Base-by-base conservation (phyloP, 2,888 invertebrate species). In the Meganola albula region DNA sequence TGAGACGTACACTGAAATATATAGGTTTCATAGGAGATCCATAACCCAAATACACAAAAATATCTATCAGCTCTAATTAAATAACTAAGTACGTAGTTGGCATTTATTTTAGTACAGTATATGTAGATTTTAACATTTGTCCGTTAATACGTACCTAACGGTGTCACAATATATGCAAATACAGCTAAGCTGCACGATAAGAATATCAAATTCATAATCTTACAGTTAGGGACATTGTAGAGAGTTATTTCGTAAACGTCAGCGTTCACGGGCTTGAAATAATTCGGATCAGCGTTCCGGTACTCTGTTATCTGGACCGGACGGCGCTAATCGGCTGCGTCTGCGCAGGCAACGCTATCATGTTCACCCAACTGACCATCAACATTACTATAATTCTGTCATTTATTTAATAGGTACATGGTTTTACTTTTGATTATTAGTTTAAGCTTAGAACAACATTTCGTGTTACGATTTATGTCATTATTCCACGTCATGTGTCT, bases 271-370 rank as follows among this genome's bases (percentile, higher is more conserved):
- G 43, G 48, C 44, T 62, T 48, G 49, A 57, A 63, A 65, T 69
- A 69, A 63, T 74, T 74, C 56, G 64, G 75, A 77, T 83, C 82
- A 83, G 82, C 82, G 65, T 80, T 82, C 77, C 64, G 53, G 64
- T 61, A 69, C 63, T 60, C 53, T 60, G 67, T 71, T 84, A 82
- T 82, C 83, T 74, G 60, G 54, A 78, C 80, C 83, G 83, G 83
- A 83, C 68, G 77, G 44, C 40, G 63, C 66, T 75, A 80, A 79
- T 75, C 77, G 72, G 50, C 66, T 63, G 64, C 70, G 74, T 71
- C 62, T 67, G 73, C 70, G 68, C 73, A 65, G 67, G 66, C 56
- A 55, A 48, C 56, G 67, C 68, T 80, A 80, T 77, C 77, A 66
- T 54, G 53, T 61, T 64, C 63, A 58, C 55, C 54, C 56, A 54